Evolutionary conservation across 1,140 invertebrate species (phyloP).

Genomic region (silkworm (Bombyx mori)): DNA sequence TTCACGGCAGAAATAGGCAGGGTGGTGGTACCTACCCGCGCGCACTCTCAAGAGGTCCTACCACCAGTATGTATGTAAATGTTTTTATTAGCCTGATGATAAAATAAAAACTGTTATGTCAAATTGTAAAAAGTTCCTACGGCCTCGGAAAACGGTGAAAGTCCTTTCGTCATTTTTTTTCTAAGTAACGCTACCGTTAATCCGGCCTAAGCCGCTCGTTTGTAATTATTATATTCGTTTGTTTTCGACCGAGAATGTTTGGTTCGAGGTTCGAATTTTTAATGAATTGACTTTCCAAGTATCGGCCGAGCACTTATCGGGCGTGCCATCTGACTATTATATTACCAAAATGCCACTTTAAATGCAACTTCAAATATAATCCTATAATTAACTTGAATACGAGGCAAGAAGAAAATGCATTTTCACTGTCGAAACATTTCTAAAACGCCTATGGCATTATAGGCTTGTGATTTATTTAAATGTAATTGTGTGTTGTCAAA

Average conservation of each 20-base stretch:
- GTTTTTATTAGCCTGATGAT: too few relatives aligned
- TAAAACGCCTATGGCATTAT: slow-evolving; percentile 47
- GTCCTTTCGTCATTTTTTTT: background rate
- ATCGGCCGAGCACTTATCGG: slow-evolving; percentile 57
- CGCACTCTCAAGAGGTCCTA: too few relatives aligned
- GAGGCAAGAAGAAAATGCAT: slow-evolving; percentile 55
- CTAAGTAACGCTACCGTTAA: slow-evolving; percentile 40
- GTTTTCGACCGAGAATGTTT: slow-evolving; percentile 38
- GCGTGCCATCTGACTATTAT: slow-evolving; percentile 69
- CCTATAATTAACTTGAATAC: slow-evolving; percentile 69
- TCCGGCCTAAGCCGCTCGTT: slow-evolving; percentile 44
- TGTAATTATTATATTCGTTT: slow-evolving; percentile 68
- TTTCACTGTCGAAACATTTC: slow-evolving; percentile 40
- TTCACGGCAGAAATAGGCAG: too few relatives aligned
- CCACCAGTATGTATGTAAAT: too few relatives aligned
- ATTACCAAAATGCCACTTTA: slow-evolving; percentile 69
- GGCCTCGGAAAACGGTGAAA: too few relatives aligned
- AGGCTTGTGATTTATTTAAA: slow-evolving; percentile 43
- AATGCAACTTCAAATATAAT: slow-evolving; percentile 54
- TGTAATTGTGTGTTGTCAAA: background rate
- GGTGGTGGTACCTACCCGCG: too few relatives aligned
- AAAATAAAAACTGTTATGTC: too few relatives aligned
- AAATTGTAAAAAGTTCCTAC: too few relatives aligned
- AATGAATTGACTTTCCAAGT: slow-evolving; percentile 61
- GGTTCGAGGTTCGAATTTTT: slow-evolving; percentile 55